Evolutionary conservation across 2,888 invertebrate genomes (phyloP), one percentile per base, ranked within the genome.

Genomic region (Ennomos quercinarius): DNA sequence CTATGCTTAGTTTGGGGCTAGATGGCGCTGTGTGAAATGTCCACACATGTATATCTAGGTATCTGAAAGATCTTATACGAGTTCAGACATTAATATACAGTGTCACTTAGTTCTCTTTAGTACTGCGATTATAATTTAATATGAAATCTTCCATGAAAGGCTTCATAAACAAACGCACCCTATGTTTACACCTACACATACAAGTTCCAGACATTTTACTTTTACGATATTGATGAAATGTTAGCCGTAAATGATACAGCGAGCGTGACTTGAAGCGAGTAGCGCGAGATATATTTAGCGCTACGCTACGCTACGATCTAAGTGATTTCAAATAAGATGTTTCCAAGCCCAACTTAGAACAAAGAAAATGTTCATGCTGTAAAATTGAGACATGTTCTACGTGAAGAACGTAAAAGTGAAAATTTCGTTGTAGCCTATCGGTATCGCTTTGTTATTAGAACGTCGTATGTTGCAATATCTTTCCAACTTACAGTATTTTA

Each of bases 141-240:
- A 40, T 59, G 44, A 71, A 65, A 68, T 63, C 61, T 66, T 63
- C 46, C 17, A 57, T 57, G 71, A 66, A 67, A 61, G 55, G 63
- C 64, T 56, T 45, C 60, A 48, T 57, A 60, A 60, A 51, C 57
- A 55, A 60, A 61, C 59, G 50, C 52, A 61, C 63, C 63, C 68
- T 67, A 70, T 81, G 79, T 80, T 73, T 76, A 77, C 74, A 57
- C 56, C 60, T 66, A 66, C 66, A 67, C 70, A 58, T 41, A 6
- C 53, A 58, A 49, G 50, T 42, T 27, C n/a, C 52, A 52, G 59
- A 59, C 64, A 64, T 69, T 78, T 77, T 65, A 71, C 76, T 73
- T 83, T 82, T 77, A 86, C 81, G 81, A 82, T 82, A 86, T 83
- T 78, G 83, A 84, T 84, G 77, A 78, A 80, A 81, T 72, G 68